These are phyloP conservation scores for Podarcis siculus DNA, from an alignment of 2,797 vertebrate genomes.

Conservation along the genomic window DNA sequence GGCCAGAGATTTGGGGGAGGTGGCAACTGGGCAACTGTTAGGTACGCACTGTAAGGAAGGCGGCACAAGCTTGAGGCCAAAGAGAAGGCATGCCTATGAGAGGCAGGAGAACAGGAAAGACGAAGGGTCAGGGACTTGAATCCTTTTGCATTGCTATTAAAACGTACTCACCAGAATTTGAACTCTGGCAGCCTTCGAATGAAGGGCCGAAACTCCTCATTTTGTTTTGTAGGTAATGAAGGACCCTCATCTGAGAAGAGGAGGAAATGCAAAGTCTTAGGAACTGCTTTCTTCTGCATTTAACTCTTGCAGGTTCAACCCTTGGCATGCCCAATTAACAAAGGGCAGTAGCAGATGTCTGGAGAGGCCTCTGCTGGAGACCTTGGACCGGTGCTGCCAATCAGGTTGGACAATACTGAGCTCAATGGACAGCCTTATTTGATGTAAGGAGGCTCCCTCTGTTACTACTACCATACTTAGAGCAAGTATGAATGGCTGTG, in stretches of 20 bases:
- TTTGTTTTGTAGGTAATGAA: conserved; percentile 96
- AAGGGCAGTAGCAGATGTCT: neutral
- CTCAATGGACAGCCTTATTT: neutral
- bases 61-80: neutral
- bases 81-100: too few species aligned
- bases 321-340: neutral
- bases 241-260: conserved; percentile 90
- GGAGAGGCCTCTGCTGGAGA: neutral
- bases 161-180: conserved; percentile 94
- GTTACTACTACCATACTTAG: neutral
- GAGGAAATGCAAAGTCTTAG: neutral
- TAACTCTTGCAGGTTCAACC: neutral
- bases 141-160: neutral
- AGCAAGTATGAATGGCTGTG: neutral
- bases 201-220: conserved; percentile 98
- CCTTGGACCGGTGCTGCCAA: too few species aligned
- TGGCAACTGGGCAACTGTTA: too few species aligned
- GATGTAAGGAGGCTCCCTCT: neutral
- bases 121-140: too few species aligned
- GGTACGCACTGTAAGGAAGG: too few species aligned
- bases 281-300: too few species aligned
- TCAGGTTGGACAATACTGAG: neutral
- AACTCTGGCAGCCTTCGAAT: conserved; percentile 98
- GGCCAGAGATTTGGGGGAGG: neutral
- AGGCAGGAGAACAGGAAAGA: neutral